A percentile compares a stretch with the other conserved stretches of the same genome.
Evolutionary conservation across 2,888 invertebrate species (phyloP).

Genomic region (Volucella bombylans): DNA sequence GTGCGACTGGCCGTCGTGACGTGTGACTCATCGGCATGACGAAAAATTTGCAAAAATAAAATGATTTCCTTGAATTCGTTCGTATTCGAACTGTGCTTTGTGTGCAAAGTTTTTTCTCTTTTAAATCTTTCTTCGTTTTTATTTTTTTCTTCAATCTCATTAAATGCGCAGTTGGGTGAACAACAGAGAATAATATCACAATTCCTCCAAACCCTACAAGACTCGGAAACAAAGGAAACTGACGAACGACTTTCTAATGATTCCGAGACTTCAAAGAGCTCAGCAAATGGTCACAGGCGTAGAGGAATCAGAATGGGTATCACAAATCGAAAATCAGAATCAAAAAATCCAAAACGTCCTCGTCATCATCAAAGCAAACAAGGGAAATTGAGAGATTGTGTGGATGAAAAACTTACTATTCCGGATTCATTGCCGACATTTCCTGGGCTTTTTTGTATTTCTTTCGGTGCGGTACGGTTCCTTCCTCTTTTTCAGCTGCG

Average conservation of each 20-base stretch:
- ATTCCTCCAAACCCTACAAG: slow-evolving; percentile 18
- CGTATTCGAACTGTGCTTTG: slow-evolving; percentile 37
- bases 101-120: slow-evolving; percentile 11
- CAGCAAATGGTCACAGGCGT: too few species aligned
- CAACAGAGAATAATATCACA: slow-evolving; percentile 24
- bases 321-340: too few species aligned
- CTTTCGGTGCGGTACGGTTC: slow-evolving; percentile 44
- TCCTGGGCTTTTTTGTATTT: slow-evolving; percentile 76
- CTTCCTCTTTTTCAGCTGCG: slow-evolving; percentile 64
- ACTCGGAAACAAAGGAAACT: slow-evolving; percentile 50
- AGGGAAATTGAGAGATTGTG: slow-evolving; percentile 7
- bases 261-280: slow-evolving; percentile 13
- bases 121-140: too few species aligned
- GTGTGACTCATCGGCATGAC: slow-evolving; percentile 67
- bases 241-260: slow-evolving; percentile 60
- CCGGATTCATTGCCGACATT: slow-evolving; percentile 88
- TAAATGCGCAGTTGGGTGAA: slow-evolving; percentile 66
- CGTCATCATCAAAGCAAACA: slow-evolving; percentile 43
- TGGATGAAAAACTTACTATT: slow-evolving; percentile 86
- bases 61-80: slow-evolving; percentile 41
- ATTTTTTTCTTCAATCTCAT: slow-evolving; percentile 34
- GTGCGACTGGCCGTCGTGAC: slow-evolving; percentile 39
- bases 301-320: too few species aligned
- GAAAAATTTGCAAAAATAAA: slow-evolving; percentile 54
- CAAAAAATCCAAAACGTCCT: neutral